Evolutionary conservation across 2,797 vertebrate species (phyloP), one percentile per base, ranked within the genome.

Genomic region (Sebastes dallii): DNA sequence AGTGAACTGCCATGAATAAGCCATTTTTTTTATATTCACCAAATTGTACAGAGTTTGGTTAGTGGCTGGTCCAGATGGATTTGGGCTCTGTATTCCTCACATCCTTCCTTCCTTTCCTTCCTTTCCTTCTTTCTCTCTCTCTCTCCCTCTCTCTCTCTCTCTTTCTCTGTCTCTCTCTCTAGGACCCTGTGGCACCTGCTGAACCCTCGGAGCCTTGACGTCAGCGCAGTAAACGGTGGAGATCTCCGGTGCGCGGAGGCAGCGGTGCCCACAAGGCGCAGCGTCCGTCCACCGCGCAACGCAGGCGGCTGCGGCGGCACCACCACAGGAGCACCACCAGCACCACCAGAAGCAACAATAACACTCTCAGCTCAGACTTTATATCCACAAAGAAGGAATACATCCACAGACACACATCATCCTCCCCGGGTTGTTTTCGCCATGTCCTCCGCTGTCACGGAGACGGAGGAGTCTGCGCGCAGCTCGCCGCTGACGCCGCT

Each of bases 401-500:
- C 58, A 66, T 18, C 61, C 11, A 73, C 60, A 7, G 42, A 16
- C 71, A 24, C 59, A 10, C 12, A 60, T 18, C 42, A 20, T n/a
- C 52, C 66, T 54, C 62, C 27, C 16, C 12, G 11, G 59, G 22
- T 52, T 66, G 20, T 32, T 18, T 30, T 29, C 77, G 85, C 79
- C 79, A 98, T 98, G 98, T 97, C 97, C 93, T 98, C 98, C 20
- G 95, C 97, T 80, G 95, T 96, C 91, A 96, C 96, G 88, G 97
- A 97, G 87, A 96, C 97, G 93, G 97, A 98, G 93, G 91, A 90
- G 84, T 86, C 92, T 24, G 96, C 96, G 94, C 97, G 96, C 89
- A 94, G 95, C 86, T 97, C 97, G 69, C 96, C 96, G 88, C 93
- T 99, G 92, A 99, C 98, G 89, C 98, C 98, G 81, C 96, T 99